These are phyloP conservation scores for Lemur catta DNA, from an alignment of 2,797 vertebrate genomes.

Conservation along the genomic window DNA sequence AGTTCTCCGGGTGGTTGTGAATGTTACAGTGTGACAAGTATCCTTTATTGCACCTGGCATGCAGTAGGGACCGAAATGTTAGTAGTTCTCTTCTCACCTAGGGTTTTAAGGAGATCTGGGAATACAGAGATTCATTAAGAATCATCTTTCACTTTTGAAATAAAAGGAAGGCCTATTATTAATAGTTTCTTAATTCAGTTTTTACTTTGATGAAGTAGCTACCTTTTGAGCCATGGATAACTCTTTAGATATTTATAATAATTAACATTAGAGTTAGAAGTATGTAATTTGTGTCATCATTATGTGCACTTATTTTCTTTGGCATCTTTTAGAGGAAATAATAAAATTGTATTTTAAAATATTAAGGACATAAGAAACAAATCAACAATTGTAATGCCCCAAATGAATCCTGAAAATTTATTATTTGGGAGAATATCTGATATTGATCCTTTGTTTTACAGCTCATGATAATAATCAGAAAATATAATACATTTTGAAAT, in stretches of 20 bases:
- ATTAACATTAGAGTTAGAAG: background rate
- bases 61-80: too few relatives aligned
- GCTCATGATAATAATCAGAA: constrained; percentile 84
- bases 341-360: constrained; percentile 21
- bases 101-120: background rate
- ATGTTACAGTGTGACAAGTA: background rate
- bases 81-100: background rate
- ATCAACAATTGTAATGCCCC: constrained; percentile 74
- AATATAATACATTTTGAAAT: constrained; percentile 85
- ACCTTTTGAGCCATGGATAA: background rate
- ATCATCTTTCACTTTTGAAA: background rate
- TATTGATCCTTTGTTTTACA: constrained; percentile 77
- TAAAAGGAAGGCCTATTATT: background rate
- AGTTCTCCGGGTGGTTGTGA: too few relatives aligned
- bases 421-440: constrained; percentile 82
- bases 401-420: constrained; percentile 84
- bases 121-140: background rate
- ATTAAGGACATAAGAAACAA: constrained; percentile 62
- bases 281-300: background rate
- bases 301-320: background rate
- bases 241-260: background rate
- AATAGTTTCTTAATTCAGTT: constrained; percentile 6
- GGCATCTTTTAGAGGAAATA: background rate
- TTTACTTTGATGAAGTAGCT: background rate
- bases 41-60: background rate